phyloP scores from a whole-genome alignment of 2,797 vertebrate genomes.

The Paramormyrops hopkinsi region DNA sequence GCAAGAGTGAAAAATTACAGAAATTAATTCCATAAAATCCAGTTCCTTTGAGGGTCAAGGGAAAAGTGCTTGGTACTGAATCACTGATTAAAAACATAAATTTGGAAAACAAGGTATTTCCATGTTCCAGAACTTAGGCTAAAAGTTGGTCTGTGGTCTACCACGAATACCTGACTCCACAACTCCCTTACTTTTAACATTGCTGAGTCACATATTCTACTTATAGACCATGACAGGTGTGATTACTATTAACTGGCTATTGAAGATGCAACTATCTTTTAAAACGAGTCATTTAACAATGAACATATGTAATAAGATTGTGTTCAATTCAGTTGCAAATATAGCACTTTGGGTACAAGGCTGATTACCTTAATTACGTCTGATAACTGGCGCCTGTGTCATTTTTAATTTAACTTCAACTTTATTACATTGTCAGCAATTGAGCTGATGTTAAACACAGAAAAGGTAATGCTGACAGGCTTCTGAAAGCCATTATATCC shows the following conservation, averaged over 20 bases:
- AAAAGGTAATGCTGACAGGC: neutral
- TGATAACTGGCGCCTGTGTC: neutral
- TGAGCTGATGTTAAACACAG: neutral
- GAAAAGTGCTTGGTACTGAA: neutral
- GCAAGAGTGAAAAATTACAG: neutral
- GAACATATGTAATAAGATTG: neutral
- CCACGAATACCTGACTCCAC: neutral
- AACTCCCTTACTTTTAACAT: neutral
- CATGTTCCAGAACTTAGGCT: neutral
- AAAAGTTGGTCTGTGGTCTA: neutral
- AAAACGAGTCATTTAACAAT: neutral
- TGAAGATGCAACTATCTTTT: neutral
- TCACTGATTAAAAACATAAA: conserved; percentile 6
- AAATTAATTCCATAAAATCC: neutral
- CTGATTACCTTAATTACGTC: neutral
- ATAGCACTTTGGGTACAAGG: neutral
- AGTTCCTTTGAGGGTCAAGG: neutral
- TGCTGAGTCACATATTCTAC: neutral
- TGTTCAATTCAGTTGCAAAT: neutral
- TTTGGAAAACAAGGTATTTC: neutral
- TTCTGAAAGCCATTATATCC: neutral
- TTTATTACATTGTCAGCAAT: neutral
- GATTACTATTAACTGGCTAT: neutral
- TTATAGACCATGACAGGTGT: neutral
- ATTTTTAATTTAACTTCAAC: neutral